Evolutionary conservation across 2,888 invertebrate species (phyloP), one percentile per base, ranked within the genome.

Genomic region (Drosophila helvetica): DNA sequence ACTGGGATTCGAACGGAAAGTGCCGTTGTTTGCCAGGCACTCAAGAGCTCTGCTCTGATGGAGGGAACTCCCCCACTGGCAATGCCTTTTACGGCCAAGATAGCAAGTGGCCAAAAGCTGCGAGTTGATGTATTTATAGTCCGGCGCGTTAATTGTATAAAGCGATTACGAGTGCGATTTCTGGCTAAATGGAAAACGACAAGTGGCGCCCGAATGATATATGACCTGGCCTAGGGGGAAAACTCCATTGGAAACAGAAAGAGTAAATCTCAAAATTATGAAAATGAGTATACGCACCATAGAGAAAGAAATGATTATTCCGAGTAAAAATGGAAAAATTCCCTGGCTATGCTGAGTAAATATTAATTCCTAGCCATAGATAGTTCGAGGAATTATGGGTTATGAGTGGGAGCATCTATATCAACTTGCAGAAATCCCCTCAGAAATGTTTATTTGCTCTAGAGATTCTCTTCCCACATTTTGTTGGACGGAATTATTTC

Each of bases 41-140:
- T 25, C 46, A 48, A 46, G 12, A 33, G 33, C 33, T 33, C 47
- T 64, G 53, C 33, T 18, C 30, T 8, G 47, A 18, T 38, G 46
- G 59, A 80, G 81, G 82, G 80, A 83, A 81, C 42, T 71, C 85
- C 82, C 74, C 46, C 43, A 64, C 51, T 65, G 51, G 43, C 64
- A 50, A 65, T 67, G 52, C 56, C 70, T 50, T 59, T 67, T 67
- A 62, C 64, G 77, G 70, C 7, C 53, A 69, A 76, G 52, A 30
- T 46, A 52, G 70, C 61, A 19, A 3, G n/a, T 8, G 70, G 48
- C 38, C 27, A 19, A 42, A 10, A 53, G 64, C 30, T 38, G 42
- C 17, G 57, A 43, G 3, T 12, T 71, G 0, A 68, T n/a, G 43
- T 25, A n/a, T 66, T 3, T 47, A 63, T 7, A 19, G 43, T 17